Evolutionary conservation across 2,113 vertebrate species (phyloP), one percentile per base, ranked within the genome.

Genomic region (Chamaetylas fuelleborni): DNA sequence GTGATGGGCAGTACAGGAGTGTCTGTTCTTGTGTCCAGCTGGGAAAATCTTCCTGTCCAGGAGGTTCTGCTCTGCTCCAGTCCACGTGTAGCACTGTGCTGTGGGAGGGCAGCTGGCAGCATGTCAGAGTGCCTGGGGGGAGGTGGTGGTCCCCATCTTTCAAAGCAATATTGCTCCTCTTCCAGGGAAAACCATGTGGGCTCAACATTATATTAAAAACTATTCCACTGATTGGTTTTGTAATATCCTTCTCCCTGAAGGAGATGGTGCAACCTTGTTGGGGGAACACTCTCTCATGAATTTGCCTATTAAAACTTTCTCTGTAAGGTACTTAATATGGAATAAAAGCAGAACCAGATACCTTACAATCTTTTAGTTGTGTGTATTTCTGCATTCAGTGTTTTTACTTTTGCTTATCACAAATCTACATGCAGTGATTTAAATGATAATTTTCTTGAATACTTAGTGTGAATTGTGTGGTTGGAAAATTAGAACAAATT

Each of bases 101-200:
- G 43, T 26, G 54, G 77, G 64, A 95, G 54, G 69, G 60, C 86
- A 73, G 38, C 40, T 77, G 86, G 25, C 71, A 64, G 48, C 14
- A 14, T 0, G 0, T 19, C 17, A 3, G 36, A 71, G 43, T 36
- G 12, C 16, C 43, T 92, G 2, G 4, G 3, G 12, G 17, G 33
- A 72, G 24, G 12, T 54, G 38, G 2, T 42, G 51, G 54, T 67
- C 69, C 56, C 51, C 4, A 2, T 47, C 56, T 61, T 95, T 62
- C 86, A 93, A 78, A 78, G 72, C 84, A 95, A 86, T 92, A 78
- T 74, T 84, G 34, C 24, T 34, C 6, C 66, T 89, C 81, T 81
- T 81, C 43, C 38, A 47, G 38, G 33, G 38, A 91, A 74, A 87
- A 18, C 18, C 24, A 19, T 12, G 60, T 51, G 57, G 56, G 50